Conservation (phyloP, 2,113 vertebrate genomes). For the Hiodon alosoides region DNA sequence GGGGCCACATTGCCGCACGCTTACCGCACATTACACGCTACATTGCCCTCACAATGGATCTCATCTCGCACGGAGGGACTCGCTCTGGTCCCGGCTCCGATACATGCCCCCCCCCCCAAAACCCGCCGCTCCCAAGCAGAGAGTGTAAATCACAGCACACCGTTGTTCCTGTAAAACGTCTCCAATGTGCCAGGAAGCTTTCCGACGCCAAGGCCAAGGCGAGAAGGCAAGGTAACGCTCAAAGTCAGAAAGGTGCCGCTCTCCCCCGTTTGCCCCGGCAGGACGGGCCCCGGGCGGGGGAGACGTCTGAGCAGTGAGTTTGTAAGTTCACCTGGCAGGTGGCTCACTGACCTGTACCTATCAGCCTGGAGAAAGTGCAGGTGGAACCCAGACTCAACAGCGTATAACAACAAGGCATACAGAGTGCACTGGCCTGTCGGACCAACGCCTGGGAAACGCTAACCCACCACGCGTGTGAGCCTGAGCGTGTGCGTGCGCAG, state of each 20-base stretch:
- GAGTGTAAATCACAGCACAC: slow-evolving; percentile 53
- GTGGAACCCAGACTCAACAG: too few relatives aligned
- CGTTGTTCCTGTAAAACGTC: slow-evolving; percentile 53
- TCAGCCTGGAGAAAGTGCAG: too few relatives aligned
- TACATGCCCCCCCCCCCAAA: too few relatives aligned
- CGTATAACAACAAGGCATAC: too few relatives aligned
- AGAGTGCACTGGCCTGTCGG: too few relatives aligned
- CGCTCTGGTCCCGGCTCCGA: slow-evolving; percentile 49
- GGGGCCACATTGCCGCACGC: slow-evolving; percentile 30
- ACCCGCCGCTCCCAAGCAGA: too few relatives aligned
- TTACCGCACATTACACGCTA: slow-evolving; percentile 72
- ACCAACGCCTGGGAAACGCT: not conserved
- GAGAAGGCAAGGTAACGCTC: slow-evolving; percentile 36
- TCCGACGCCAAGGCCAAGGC: slow-evolving; percentile 7
- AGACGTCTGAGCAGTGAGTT: not conserved
- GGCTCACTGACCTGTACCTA: not conserved
- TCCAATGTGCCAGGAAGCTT: slow-evolving; percentile 40
- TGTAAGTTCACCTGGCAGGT: not conserved
- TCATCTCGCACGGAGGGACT: slow-evolving; percentile 63
- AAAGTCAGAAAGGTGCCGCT: slow-evolving; percentile 22
- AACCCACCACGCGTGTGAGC: not conserved
- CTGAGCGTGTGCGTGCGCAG: not conserved
- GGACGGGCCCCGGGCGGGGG: slow-evolving; percentile 21
- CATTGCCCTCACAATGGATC: slow-evolving; percentile 68
- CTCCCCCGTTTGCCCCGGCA: not conserved